Conservation (phyloP, 2,888 invertebrate species). For the Drosophila mimica region DNA sequence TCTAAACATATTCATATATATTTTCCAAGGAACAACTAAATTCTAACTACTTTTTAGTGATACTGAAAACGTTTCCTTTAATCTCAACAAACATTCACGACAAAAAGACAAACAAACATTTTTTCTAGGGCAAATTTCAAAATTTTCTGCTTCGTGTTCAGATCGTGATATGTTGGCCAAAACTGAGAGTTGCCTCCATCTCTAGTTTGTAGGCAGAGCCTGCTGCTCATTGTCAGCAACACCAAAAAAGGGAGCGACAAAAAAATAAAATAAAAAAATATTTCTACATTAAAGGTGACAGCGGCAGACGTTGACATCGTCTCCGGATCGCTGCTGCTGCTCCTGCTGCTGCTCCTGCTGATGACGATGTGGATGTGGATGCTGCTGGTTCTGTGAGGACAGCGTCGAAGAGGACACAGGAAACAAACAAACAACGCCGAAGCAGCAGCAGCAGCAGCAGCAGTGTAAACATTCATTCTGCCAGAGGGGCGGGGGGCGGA, state of each 20-base stretch:
- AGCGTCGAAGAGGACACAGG: conserved; percentile 49
- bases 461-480: conserved; percentile 64
- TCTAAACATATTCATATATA: too few species aligned
- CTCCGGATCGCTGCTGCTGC: conserved; percentile 11
- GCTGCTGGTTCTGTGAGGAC: conserved; percentile 4
- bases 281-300: conserved; percentile 78
- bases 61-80: background rate
- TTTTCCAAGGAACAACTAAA: background rate
- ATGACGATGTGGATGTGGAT: background rate
- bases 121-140: fast-evolving
- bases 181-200: background rate
- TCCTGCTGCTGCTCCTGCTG: background rate
- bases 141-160: background rate
- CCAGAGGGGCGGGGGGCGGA: conserved; percentile 1
- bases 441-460: conserved; percentile 16
- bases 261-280: conserved; percentile 49
- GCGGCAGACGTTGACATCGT: conserved; percentile 65
- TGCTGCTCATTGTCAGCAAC: conserved; percentile 46
- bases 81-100: background rate
- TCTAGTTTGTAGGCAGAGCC: conserved; percentile 3
- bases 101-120: too few species aligned
- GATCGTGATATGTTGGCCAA: background rate
- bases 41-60: background rate
- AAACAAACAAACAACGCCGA: conserved; percentile 68
- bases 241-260: conserved; percentile 8